Evolutionary conservation across 2,113 vertebrate genomes (phyloP).

Genomic region (Ciconia maguari): DNA sequence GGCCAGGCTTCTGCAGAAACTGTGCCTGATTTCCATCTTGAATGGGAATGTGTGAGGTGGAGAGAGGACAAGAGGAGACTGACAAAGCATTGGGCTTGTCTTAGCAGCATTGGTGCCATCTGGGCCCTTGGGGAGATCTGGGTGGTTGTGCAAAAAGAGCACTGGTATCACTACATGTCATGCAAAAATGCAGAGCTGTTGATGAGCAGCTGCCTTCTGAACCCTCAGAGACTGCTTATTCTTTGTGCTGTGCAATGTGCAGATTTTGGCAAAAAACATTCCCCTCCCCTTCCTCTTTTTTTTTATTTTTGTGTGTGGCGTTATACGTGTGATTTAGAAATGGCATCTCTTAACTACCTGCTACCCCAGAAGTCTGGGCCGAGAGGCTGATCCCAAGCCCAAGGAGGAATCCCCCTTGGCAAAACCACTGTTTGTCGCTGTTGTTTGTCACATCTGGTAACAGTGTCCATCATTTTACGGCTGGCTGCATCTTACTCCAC

Average conservation of each 20-base stretch:
- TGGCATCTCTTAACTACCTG: not conserved
- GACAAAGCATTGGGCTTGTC: not conserved
- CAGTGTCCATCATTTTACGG: not conserved
- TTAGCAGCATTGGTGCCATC: not conserved
- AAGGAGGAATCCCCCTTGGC: not conserved
- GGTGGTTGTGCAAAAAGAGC: not conserved
- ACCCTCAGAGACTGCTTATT: not conserved
- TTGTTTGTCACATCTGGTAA: not conserved
- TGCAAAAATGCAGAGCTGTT: not conserved
- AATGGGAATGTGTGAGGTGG: not conserved
- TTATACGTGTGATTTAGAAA: not conserved
- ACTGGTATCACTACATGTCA: not conserved
- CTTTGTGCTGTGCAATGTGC: not conserved
- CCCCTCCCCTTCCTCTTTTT: not conserved
- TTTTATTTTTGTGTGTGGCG: too few relatives aligned
- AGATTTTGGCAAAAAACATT: not conserved
- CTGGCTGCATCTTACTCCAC: not conserved
- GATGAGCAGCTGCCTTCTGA: not conserved
- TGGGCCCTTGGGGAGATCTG: not conserved
- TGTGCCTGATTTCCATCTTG: not conserved
- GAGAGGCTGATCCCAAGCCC: not conserved
- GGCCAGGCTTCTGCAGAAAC: not conserved
- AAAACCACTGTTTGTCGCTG: not conserved
- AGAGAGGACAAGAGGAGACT: not conserved
- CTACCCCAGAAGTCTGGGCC: not conserved